These are phyloP conservation scores for Tricholaema leucomelas DNA, from an alignment of 2,113 vertebrate species.

Conservation along the genomic window DNA sequence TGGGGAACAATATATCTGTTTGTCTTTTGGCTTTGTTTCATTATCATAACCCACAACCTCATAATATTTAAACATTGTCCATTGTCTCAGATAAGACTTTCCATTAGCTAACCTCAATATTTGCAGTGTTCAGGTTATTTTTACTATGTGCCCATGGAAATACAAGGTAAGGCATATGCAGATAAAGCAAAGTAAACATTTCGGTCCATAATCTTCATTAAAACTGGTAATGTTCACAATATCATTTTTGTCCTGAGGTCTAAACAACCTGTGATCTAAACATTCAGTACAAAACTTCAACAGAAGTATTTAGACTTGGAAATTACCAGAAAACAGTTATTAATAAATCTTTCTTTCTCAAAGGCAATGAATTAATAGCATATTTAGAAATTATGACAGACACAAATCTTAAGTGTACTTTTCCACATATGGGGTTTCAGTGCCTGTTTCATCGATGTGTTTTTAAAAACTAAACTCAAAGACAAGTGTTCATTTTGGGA, in stretches of 20 bases:
- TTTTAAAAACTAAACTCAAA: not conserved
- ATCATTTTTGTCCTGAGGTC: not conserved
- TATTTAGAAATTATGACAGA: not conserved
- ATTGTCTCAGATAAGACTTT: not conserved
- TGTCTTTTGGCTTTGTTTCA: not conserved
- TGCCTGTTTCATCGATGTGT: not conserved
- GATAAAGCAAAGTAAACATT: not conserved
- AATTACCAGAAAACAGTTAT: not conserved
- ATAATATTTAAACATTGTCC: not conserved
- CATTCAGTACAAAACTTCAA: not conserved
- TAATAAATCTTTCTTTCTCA: not conserved
- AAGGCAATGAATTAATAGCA: not conserved
- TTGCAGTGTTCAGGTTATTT: not conserved
- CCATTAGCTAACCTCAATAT: constrained; percentile 11
- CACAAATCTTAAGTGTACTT: not conserved
- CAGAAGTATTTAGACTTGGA: not conserved
- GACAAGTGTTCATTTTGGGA: not conserved
- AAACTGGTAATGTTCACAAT: not conserved
- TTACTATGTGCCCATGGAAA: not conserved
- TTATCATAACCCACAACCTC: not conserved
- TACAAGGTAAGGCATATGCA: not conserved
- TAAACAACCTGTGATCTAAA: not conserved
- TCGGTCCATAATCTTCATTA: not conserved
- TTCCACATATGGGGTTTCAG: not conserved
- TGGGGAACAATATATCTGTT: not conserved